These are phyloP conservation scores for Zygogramma bicolorata DNA, from an alignment of 2,888 invertebrate genomes.

Conservation along the genomic window DNA sequence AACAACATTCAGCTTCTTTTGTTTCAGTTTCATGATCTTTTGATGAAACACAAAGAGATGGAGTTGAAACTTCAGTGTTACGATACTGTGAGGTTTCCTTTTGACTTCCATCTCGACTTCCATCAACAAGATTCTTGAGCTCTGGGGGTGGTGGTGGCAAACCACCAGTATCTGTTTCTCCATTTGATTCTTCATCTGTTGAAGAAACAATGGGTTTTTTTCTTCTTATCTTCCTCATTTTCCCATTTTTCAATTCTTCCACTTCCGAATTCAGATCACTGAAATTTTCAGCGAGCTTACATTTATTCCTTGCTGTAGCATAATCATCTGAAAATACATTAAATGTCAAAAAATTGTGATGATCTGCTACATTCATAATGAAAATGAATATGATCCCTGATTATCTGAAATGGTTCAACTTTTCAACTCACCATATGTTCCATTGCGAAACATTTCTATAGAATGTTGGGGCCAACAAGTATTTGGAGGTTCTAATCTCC, in stretches of 20 bases:
- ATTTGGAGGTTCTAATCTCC: conserved; percentile 12
- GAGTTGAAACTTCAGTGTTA: too few relatives aligned
- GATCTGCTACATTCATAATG: too few relatives aligned
- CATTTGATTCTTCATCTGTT: conserved; percentile 8
- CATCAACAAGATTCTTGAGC: neutral
- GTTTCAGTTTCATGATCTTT: too few relatives aligned
- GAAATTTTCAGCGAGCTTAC: neutral
- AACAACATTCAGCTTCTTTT: too few relatives aligned
- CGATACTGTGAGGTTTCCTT: too few relatives aligned
- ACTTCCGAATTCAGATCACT: neutral
- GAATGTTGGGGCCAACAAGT: conserved; percentile 20
- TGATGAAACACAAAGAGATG: too few relatives aligned
- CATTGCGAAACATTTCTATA: conserved; percentile 1
- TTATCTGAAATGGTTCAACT: neutral
- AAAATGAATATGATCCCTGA: neutral
- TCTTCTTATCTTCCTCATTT: neutral
- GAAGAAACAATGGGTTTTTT: neutral
- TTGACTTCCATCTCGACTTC: too few relatives aligned
- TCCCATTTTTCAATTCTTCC: too few relatives aligned
- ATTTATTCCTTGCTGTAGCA: neutral
- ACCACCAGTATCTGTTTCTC: neutral
- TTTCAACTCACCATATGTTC: conserved; percentile 24
- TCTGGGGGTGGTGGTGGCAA: conserved; percentile 1
- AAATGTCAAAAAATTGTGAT: too few relatives aligned
- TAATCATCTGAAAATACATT: neutral